A percentile compares a stretch with the other conserved stretches of the same genome.
phyloP scores from a whole-genome alignment of 2,113 vertebrate species.

The Notarius lentiginosus region DNA sequence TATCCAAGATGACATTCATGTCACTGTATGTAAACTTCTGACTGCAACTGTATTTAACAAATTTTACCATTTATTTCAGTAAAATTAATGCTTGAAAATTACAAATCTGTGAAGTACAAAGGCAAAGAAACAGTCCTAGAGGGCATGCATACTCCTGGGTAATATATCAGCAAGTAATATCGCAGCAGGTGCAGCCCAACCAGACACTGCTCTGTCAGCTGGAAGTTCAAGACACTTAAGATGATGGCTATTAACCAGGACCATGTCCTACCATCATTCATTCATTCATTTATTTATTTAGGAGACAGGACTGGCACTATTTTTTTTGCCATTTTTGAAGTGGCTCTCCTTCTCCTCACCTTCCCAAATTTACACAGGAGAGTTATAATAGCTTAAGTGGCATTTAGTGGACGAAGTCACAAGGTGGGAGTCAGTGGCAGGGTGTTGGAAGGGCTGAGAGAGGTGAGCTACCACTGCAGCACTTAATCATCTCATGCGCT shows the following conservation, averaged over 20 bases:
- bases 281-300: neutral
- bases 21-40: too few species aligned
- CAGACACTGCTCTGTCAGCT: slow-evolving; percentile 20
- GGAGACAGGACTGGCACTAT: slow-evolving; percentile 56
- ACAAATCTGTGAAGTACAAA: slow-evolving; percentile 65
- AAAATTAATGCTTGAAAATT: slow-evolving; percentile 43
- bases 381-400: slow-evolving; percentile 78
- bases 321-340: slow-evolving; percentile 69
- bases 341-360: slow-evolving; percentile 66
- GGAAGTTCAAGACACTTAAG: neutral
- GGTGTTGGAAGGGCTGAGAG: slow-evolving; percentile 68
- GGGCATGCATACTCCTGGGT: slow-evolving; percentile 52
- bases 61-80: slow-evolving; percentile 25
- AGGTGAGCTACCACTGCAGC: slow-evolving; percentile 66
- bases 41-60: neutral
- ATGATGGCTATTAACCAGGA: neutral
- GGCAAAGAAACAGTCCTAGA: slow-evolving; percentile 62
- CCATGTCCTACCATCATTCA: neutral
- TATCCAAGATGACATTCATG: too few species aligned
- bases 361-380: slow-evolving; percentile 64
- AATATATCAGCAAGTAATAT: slow-evolving; percentile 10
- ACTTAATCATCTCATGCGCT: slow-evolving; percentile 69
- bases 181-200: slow-evolving; percentile 35
- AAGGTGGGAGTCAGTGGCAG: slow-evolving; percentile 72
- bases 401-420: slow-evolving; percentile 73